Evolutionary conservation across 92 coral and sea anemone genomes (phyloP).

Genomic region (Ricordea florida): DNA sequence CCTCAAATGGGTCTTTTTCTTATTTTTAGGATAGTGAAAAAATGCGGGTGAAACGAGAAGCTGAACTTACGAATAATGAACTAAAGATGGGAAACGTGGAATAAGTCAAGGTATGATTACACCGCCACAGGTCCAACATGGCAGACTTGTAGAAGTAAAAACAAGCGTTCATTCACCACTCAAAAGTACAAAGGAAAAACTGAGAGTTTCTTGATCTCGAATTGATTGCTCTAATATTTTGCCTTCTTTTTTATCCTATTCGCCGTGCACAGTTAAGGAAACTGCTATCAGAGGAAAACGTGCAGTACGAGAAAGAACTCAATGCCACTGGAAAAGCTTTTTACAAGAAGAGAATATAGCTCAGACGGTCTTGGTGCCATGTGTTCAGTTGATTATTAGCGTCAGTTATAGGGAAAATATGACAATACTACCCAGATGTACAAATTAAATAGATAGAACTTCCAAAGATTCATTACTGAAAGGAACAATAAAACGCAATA

Average conservation of each 20-base stretch:
- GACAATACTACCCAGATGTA: too few species aligned
- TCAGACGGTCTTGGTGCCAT: too few species aligned
- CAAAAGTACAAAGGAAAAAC: too few species aligned
- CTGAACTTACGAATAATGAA: slow-evolving; percentile 32
- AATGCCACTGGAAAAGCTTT: slow-evolving; percentile 63
- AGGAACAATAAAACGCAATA: too few species aligned
- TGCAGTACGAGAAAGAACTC: slow-evolving; percentile 76
- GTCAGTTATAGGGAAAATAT: too few species aligned
- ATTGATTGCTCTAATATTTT: neutral
- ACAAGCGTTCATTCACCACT: neutral
- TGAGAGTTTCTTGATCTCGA: too few species aligned
- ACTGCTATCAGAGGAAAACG: slow-evolving; percentile 56
- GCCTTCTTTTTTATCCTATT: slow-evolving; percentile 23
- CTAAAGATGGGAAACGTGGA: slow-evolving; percentile 52
- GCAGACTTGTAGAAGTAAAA: neutral
- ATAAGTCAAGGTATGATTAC: slow-evolving; percentile 40
- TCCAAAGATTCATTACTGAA: too few species aligned
- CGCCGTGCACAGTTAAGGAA: slow-evolving; percentile 75
- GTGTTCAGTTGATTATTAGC: too few species aligned
- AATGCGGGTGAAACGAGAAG: slow-evolving; percentile 29
- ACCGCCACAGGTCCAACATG: neutral
- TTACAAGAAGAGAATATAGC: slow-evolving; percentile 69
- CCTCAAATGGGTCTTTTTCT: too few species aligned
- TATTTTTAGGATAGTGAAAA: slow-evolving; percentile 54
- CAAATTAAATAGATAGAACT: too few species aligned